Conservation (phyloP, 2,113 vertebrate species). For the Xenopus borealis region DNA sequence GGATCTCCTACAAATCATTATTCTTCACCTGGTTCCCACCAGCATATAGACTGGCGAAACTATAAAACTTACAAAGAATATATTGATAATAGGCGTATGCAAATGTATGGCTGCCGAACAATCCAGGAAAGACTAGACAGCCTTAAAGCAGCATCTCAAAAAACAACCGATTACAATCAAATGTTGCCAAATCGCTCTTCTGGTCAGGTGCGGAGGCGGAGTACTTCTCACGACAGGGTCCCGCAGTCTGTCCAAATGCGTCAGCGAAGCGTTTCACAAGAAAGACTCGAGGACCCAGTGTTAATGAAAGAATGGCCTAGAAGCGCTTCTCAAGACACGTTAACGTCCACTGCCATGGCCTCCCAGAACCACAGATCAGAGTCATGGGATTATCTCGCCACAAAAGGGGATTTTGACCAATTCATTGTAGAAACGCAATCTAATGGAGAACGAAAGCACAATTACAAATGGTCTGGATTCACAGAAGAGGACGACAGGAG, state of each 20-base stretch:
- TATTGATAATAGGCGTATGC: constrained; percentile 87
- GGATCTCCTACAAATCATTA: constrained; percentile 69
- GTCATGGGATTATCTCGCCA: constrained; percentile 86
- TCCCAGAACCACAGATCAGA: constrained; percentile 72
- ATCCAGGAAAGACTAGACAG: constrained; percentile 94
- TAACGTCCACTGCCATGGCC: constrained; percentile 65
- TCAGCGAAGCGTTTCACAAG: constrained; percentile 83
- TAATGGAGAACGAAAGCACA: constrained; percentile 64
- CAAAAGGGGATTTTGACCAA: constrained; percentile 65
- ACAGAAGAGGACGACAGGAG: constrained; percentile 69
- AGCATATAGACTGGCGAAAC: constrained; percentile 96
- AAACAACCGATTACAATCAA: constrained; percentile 72
- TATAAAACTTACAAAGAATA: constrained; percentile 99
- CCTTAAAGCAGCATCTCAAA: constrained; percentile 80
- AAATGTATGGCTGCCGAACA: constrained; percentile 90
- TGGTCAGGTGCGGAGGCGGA: constrained; percentile 75
- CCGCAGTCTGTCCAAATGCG: constrained; percentile 70
- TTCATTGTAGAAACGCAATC: constrained; percentile 51
- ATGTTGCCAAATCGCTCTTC: constrained; percentile 61
- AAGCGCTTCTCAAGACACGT: constrained; percentile 85
- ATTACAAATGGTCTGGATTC: constrained; percentile 69
- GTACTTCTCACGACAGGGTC: constrained; percentile 82
- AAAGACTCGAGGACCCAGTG: constrained; percentile 74
- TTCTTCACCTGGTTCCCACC: constrained; percentile 76
- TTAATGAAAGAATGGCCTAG: constrained; percentile 75